phyloP scores from a whole-genome alignment of 1,140 invertebrate genomes.

The Anastrepha ludens region DNA sequence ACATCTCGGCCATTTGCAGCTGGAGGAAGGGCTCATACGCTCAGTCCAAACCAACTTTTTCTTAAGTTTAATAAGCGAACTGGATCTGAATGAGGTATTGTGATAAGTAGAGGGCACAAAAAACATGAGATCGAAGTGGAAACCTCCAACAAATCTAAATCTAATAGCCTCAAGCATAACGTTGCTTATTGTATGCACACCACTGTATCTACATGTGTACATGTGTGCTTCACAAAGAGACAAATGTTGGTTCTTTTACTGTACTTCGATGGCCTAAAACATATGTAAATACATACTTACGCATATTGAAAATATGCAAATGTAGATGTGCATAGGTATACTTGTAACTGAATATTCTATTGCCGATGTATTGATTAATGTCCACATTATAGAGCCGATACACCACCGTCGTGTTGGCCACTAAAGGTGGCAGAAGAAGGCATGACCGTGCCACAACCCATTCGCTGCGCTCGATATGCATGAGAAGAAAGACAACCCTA shows the following conservation, averaged over 20 bases:
- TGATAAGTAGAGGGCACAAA: too few relatives aligned
- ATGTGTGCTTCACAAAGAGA: too few relatives aligned
- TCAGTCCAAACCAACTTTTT: too few relatives aligned
- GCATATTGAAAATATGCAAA: not conserved
- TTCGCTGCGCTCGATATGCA: not conserved
- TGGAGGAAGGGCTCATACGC: too few relatives aligned
- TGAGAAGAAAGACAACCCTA: not conserved
- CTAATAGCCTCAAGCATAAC: too few relatives aligned
- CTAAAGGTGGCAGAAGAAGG: slow-evolving; percentile 12
- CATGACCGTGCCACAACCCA: not conserved
- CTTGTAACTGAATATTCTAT: slow-evolving; percentile 3
- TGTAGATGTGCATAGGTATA: not conserved
- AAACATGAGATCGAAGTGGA: too few relatives aligned
- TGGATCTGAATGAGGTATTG: too few relatives aligned
- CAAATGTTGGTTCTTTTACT: not conserved
- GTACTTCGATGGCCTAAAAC: not conserved
- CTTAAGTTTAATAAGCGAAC: too few relatives aligned
- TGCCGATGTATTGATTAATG: slow-evolving; percentile 8
- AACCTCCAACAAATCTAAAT: too few relatives aligned
- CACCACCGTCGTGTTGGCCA: not conserved
- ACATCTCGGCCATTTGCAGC: too few relatives aligned
- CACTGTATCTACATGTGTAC: too few relatives aligned
- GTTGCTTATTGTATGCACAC: too few relatives aligned
- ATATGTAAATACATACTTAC: not conserved
- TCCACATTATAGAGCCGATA: not conserved